Evolutionary conservation across 2,888 invertebrate genomes (phyloP), one percentile per base, ranked within the genome.

Genomic region (Molorchus minor): DNA sequence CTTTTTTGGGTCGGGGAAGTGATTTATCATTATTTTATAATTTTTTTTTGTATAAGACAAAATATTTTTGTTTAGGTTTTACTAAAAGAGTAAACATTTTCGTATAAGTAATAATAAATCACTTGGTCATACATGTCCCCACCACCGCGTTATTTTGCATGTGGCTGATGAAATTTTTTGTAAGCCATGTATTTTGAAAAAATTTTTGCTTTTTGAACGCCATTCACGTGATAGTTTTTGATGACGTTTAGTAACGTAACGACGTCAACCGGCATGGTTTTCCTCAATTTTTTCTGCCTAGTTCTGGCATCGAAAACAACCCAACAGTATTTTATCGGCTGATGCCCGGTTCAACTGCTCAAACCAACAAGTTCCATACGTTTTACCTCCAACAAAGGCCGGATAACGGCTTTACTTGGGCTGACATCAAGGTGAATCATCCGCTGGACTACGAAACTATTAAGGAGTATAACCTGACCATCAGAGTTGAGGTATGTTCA

Each of bases 291-390:
- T 69, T 69, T 59, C 60, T 61, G 46, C 72, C 64, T 88, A 95
- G 96, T 85, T 96, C 96, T 80, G 96, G 96, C 71, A 96, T 96
- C 82, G 94, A 95, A 81, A 94, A 94, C 82, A 96, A 95, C 83
- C 96, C 96, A 58, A 94, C 94, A 72, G 96, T 96, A 72, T 96
- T 94, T 86, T 96, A 96, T 84, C 92, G 93, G 63, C 84, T 96
- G 79, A 96, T 96, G 92, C 94, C 94, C 66, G 96, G 96, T 66
- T 95, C 95, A 29, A 96, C 96, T 56, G 94, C 96, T 4, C 96
- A 96, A 83, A 96, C 96, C 72, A 96, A 96, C 84, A 96, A 96
- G 83, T 90, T 90, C 82, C 94, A 96, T 82, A 95, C 95, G 64
- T 96, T 96, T 83, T 96, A 96, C 82, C 87, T 96, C 71, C 95